These are phyloP conservation scores for Tragelaphus strepsiceros DNA, from an alignment of 2,113 vertebrate genomes.

Conservation along the genomic window DNA sequence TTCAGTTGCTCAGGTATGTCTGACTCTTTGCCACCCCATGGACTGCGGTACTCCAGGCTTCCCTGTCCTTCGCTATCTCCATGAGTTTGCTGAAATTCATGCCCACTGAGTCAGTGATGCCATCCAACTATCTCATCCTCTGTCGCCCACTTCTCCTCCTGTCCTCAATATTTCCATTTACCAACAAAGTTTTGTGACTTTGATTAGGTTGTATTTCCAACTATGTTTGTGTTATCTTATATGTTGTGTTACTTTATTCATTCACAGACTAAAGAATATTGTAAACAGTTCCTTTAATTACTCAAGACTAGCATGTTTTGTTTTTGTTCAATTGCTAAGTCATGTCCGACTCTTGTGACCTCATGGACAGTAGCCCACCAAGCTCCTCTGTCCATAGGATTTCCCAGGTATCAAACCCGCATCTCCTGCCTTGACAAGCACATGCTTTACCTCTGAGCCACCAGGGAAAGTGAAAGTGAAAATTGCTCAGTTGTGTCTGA, in stretches of 20 bases:
- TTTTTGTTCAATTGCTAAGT: background rate
- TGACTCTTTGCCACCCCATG: background rate
- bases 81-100: background rate
- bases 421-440: background rate
- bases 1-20: background rate
- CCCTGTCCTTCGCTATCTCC: background rate
- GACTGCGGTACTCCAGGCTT: background rate
- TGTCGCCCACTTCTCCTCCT: background rate
- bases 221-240: background rate
- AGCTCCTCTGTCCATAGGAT: background rate
- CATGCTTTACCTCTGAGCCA: background rate
- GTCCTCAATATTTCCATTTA: background rate
- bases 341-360: background rate
- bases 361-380: background rate
- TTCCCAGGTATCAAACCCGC: background rate
- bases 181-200: background rate
- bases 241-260: background rate
- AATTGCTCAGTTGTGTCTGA: background rate
- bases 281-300: background rate
- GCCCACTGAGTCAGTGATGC: background rate
- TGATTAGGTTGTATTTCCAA: background rate
- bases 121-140: background rate
- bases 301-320: background rate
- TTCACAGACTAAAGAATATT: constrained; percentile 9
- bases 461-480: background rate